phyloP scores from a whole-genome alignment of 2,797 vertebrate genomes.

The Megalops cyprinoides region DNA sequence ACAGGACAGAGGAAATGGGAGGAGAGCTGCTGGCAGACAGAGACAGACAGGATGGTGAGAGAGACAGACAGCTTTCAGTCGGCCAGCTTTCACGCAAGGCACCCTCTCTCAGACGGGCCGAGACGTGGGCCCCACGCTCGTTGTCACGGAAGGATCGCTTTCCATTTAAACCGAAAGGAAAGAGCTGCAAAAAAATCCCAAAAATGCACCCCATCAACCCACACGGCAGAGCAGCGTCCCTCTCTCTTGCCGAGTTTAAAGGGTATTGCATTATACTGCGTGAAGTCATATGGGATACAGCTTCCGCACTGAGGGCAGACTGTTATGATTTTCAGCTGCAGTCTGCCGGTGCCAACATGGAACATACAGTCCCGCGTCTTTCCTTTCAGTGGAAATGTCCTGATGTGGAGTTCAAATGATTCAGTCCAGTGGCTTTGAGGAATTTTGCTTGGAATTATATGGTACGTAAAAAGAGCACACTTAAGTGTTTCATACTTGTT shows the following conservation, averaged over 20 bases:
- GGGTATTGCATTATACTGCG: neutral
- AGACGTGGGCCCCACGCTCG: neutral
- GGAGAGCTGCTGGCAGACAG: neutral
- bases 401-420: neutral
- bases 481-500: no score
- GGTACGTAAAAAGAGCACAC: no score
- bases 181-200: neutral
- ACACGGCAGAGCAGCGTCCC: neutral
- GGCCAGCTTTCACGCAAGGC: neutral
- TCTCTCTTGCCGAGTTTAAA: neutral
- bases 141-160: neutral
- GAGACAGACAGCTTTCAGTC: conserved; percentile 2
- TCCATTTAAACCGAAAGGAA: neutral
- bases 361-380: neutral
- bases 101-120: neutral
- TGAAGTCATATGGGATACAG: neutral
- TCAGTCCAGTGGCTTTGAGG: neutral
- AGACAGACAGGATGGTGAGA: conserved; percentile 19
- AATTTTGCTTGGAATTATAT: no score
- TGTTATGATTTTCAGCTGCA: neutral
- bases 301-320: neutral
- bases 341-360: neutral
- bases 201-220: neutral
- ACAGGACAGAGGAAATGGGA: conserved; percentile 28
- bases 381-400: neutral